Evolutionary conservation across 1,140 invertebrate genomes (phyloP), one percentile per base, ranked within the genome.

Genomic region (Drosophila triauraria): DNA sequence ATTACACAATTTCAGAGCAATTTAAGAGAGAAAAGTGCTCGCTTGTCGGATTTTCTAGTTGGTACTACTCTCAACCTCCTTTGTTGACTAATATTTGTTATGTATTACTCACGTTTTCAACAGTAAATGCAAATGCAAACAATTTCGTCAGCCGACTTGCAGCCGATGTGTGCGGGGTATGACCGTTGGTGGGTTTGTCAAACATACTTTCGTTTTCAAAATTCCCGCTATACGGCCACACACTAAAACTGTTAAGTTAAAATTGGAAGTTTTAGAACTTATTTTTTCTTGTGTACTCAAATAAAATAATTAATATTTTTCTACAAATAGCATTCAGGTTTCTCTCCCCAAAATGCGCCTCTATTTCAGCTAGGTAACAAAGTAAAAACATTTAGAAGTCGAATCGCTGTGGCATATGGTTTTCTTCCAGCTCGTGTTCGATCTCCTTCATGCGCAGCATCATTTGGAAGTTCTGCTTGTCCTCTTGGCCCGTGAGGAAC

Each of bases 401-500:
- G 2, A 90, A 40, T 38, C 78, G 46, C 32, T 69, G 54, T 0
- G 82, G 58, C 64, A 74, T 67, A 15, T 78, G 62, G 57, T 91
- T 9, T 17, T 67, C 48, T 9, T 88, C 85, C 17, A 92, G 44
- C 42, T 83, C 47, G 44, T 82, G 69, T 32, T 92, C 91, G 15
- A 92, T 79, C 68, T 92, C 78, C 25, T 65, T 75, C 82, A 93
- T 83, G 17, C 90, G 83, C 8, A 84, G 51, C 72, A 84, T 60
- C 17, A 94, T 70, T n/a, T 71, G 82, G 35, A 87, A 80, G n/a
- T 93, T 80, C 48, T 92, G 86, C 48, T 86, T 83, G n/a, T 90
- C 79, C 78, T 94, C 91, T 59, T 93, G 80, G 46, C 93, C 92
- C 0, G 93, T 94, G 2, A 94, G 64, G 63, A 83, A 84, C 64